Percentiles rank a stretch among this genome's conserved stretches.
These are phyloP conservation scores for Oedothorax gibbosus DNA, from an alignment of 1,140 invertebrate genomes.

Conservation along the genomic window DNA sequence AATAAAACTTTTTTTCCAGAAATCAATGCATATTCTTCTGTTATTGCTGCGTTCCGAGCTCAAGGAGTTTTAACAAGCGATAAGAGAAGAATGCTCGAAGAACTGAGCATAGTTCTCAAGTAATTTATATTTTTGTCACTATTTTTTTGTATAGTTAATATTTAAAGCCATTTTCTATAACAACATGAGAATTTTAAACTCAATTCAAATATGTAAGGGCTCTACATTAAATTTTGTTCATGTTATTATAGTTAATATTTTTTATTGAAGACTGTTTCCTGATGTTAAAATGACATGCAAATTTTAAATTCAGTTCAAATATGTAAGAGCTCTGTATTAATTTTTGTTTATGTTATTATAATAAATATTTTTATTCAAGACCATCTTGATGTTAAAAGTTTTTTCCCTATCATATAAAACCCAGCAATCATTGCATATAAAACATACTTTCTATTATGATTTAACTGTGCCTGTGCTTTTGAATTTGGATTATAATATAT, in stretches of 20 bases:
- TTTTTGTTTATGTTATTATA: too few relatives aligned
- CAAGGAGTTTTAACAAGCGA: slow-evolving; percentile 87
- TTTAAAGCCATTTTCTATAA: too few relatives aligned
- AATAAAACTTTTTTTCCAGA: slow-evolving; percentile 72
- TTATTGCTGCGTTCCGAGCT: slow-evolving; percentile 89
- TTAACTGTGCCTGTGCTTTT: too few relatives aligned
- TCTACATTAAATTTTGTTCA: too few relatives aligned
- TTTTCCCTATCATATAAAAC: too few relatives aligned
- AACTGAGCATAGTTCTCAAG: slow-evolving; percentile 80
- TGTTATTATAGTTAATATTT: too few relatives aligned
- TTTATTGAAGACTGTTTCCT: too few relatives aligned
- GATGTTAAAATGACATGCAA: too few relatives aligned
- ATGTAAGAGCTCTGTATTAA: background rate
- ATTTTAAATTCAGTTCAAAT: background rate
- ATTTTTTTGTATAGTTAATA: background rate
- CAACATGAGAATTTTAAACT: background rate
- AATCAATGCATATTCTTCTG: slow-evolving; percentile 88
- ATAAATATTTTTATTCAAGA: too few relatives aligned
- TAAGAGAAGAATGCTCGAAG: slow-evolving; percentile 85
- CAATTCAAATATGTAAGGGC: background rate
- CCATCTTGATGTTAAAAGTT: too few relatives aligned
- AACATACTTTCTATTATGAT: too few relatives aligned
- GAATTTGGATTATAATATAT: background rate
- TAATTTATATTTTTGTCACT: slow-evolving; percentile 48
- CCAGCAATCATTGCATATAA: too few relatives aligned